Base-by-base conservation (phyloP, 2,888 invertebrate genomes). In the Apamea epomidion region DNA sequence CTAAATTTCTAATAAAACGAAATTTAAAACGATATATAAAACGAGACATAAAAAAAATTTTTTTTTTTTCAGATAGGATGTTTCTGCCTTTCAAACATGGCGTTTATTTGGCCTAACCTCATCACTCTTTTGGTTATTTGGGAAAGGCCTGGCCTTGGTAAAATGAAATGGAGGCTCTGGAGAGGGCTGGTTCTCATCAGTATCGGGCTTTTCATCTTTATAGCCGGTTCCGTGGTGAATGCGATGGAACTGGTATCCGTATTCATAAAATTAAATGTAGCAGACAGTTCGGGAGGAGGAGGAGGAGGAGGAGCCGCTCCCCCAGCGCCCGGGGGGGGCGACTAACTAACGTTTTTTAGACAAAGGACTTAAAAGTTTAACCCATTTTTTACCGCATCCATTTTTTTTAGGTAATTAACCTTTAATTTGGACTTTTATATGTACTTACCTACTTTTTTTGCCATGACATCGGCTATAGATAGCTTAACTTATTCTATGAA, bases 21-120 rank as follows among this genome's bases (percentile, higher is more conserved):
- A n/a, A n/a, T n/a, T n/a, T n/a, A n/a, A n/a, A n/a, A n/a, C n/a
- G n/a, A n/a, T n/a, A n/a, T n/a, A n/a, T n/a, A n/a, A n/a, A n/a
- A n/a, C n/a, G n/a, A n/a, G n/a, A n/a, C n/a, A n/a, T n/a, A n/a
- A n/a, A n/a, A n/a, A n/a, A n/a, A n/a, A n/a, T n/a, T 37, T 0
- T 75, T 69, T 74, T 0, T 2, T 21, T 93, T 93, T 67, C 92
- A 95, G 95, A 87, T 94, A 2, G 95, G 95, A 6, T 81, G 91
- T 1, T 92, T 95, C 70, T 94, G 94, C 75, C 86, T 95, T 0
- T 87, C 94, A 4, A 94, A 94, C 84, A 94, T 95, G 94, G 94
- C 94, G 0, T 94, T 95, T 70, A 93, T 95, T 25, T 94, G 92
- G 91, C 95, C 95, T 0, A 90, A 89, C 37, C 0, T 92, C 0